Evolutionary conservation across 2,888 invertebrate species (phyloP), one percentile per base, ranked within the genome.

Genomic region (Geophilus truncorum): DNA sequence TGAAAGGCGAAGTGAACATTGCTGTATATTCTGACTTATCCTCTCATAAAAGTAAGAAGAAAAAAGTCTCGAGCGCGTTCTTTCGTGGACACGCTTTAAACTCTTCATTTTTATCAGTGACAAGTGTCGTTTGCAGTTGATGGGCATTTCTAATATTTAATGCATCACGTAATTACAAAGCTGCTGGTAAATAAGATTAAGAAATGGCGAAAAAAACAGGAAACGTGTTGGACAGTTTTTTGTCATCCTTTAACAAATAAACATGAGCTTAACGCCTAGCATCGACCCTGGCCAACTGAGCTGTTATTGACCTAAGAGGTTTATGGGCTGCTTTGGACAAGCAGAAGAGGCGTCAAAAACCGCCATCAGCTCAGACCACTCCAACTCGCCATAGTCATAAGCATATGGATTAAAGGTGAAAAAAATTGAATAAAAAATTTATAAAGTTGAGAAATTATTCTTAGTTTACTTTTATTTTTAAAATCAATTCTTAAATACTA

Each of bases 291-390:
- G 62, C 23, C 62, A 21, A 62, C 23, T 15, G 45, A 45, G 45
- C 45, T 45, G 45, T 45, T 45, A 45, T 45, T 62, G 62, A 62
- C 62, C 62, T 62, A 62, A 62, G 62, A 62, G 62, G 62, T 62
- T 62, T 62, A 62, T 23, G 5, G 62, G 62, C 62, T 62, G 25
- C 62, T 25, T 62, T 23, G 62, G 25, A 9, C 62, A 62, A 62
- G 25, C 62, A 21, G n/a, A 1, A 2, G 25, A 62, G 62, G 23
- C 62, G 25, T 62, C 62, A 12, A 62, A 62, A 62, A 62, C 25
- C 62, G 10, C 28, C 9, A 62, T 62, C 45, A 45, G 15, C n/a
- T 25, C 6, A 23, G 15, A 62, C 62, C 25, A 57, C 57, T 57
- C 21, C 2, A 57, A 57, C 21, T 3, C 3, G n/a, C n/a, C n/a